These are phyloP conservation scores for Caradrina kadenii DNA, from an alignment of 2,888 invertebrate species.

Conservation along the genomic window DNA sequence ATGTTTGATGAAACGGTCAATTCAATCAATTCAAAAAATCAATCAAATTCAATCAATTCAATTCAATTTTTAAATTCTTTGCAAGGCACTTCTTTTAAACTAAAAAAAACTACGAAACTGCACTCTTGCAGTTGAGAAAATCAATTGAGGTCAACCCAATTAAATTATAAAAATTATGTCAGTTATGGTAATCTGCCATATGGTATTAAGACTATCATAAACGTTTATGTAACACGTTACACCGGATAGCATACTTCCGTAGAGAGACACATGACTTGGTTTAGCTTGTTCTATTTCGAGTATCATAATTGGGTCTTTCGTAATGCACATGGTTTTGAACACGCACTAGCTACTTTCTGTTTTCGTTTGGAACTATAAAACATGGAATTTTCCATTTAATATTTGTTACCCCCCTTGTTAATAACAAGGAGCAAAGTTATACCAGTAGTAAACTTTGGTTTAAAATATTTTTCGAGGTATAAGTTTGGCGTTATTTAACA, in stretches of 20 bases:
- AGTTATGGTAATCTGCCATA: slow-evolving; percentile 29
- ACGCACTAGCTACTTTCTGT: slow-evolving; percentile 8
- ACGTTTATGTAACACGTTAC: slow-evolving; percentile 31
- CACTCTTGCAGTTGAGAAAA: slow-evolving; percentile 4
- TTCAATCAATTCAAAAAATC: too few species aligned
- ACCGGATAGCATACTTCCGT: slow-evolving; percentile 62
- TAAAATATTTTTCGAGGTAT: too few species aligned
- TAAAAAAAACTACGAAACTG: background rate
- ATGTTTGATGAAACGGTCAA: too few species aligned
- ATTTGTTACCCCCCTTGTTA: background rate
- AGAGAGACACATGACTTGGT: slow-evolving; percentile 57
- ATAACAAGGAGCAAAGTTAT: too few species aligned
- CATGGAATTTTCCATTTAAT: background rate
- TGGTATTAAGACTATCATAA: slow-evolving; percentile 27
- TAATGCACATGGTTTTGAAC: slow-evolving; percentile 48
- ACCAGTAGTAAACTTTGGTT: too few species aligned
- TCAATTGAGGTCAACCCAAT: background rate
- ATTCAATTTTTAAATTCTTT: too few species aligned
- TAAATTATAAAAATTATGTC: background rate
- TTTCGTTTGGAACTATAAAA: background rate
- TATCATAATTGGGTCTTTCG: slow-evolving; percentile 58
- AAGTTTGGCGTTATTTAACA: too few species aligned
- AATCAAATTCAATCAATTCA: too few species aligned
- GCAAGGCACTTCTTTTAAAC: too few species aligned
- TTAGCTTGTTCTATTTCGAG: slow-evolving; percentile 64